Base-by-base conservation (phyloP, 2,888 invertebrate genomes). In the Apoda limacodes region DNA sequence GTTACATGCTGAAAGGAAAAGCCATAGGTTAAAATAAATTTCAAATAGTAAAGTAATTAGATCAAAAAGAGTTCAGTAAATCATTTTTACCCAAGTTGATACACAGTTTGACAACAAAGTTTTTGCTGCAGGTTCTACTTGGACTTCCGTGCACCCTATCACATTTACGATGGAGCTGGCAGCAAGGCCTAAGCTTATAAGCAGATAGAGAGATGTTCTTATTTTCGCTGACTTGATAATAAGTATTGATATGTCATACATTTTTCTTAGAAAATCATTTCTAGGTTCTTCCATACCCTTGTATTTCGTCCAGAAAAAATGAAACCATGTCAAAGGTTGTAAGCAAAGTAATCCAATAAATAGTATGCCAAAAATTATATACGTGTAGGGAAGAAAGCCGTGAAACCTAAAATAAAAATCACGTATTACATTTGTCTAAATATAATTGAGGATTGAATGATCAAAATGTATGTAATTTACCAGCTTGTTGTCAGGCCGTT, bases 291-390 rank as follows among this genome's bases (percentile, higher is more conserved):
- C 70, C n/a, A 83, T 63, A 9, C 82, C 74, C 42, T 58, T 64
- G 31, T 64, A 64, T 41, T 74, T 69, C 1, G 63, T 67, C 89
- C 90, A 91, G 1, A 88, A 50, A 45, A 88, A 88, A 50, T 90
- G 87, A 37, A 88, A 88, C 93, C 93, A 93, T 1, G 87, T 86
- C 5, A 90, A 54, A 0, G 90, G 86, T 31, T 91, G 72, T 41
- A 90, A 64, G 1, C 86, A 42, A 1, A 87, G 39, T 2, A 80
- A 46, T 7, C 46, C 39, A 1, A 63, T 1, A 19, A 68, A 15
- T 2, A 78, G 46, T 3, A 53, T 1, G 11, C 46, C 42, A 14
- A 69, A 57, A 30, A 69, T 48, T 1, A 50, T 20, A 59, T 60
- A 65, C 2, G 67, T 57, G 30, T 67, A 67, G 71, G 67, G 71